Evolutionary conservation across 2,888 invertebrate species (phyloP).

Genomic region (Cataglyphis cursor): DNA sequence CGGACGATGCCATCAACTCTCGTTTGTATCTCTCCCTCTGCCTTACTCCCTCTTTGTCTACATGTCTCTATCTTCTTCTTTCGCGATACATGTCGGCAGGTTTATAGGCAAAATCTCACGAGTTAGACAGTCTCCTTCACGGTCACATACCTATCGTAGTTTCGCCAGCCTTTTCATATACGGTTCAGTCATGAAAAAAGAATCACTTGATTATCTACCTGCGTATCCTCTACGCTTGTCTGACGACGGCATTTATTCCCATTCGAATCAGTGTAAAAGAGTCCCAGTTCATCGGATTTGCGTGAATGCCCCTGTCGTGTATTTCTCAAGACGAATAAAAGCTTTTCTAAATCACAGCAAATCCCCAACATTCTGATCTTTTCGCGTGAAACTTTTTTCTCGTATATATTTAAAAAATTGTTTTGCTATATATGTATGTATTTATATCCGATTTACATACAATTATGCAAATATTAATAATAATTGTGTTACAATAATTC

Average conservation of each 20-base stretch:
- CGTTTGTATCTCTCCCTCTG: slow-evolving; percentile 70
- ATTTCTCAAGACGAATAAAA: slow-evolving; percentile 9
- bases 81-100: slow-evolving; percentile 72
- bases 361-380: background rate
- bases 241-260: slow-evolving; percentile 1
- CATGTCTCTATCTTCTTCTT: slow-evolving; percentile 49
- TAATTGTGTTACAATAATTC: slow-evolving; percentile 3
- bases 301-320: slow-evolving; percentile 6
- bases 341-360: background rate
- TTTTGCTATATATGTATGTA: background rate
- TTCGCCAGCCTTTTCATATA: slow-evolving; percentile 33
- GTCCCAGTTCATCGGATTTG: slow-evolving; percentile 37
- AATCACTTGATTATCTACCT: slow-evolving; percentile 48
- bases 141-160: slow-evolving; percentile 56
- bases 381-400: background rate
- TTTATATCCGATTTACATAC: background rate
- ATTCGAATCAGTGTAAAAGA: slow-evolving; percentile 32
- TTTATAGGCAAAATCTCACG: slow-evolving; percentile 79
- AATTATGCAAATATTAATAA: slow-evolving; percentile 24
- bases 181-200: slow-evolving; percentile 33
- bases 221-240: background rate
- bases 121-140: slow-evolving; percentile 63
- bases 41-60: slow-evolving; percentile 35
- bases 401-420: background rate
- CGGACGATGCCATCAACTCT: slow-evolving; percentile 81